Evolutionary conservation across 2,888 invertebrate genomes (phyloP), one percentile per base, ranked within the genome.

Genomic region (Gisinianus flammeolus): DNA sequence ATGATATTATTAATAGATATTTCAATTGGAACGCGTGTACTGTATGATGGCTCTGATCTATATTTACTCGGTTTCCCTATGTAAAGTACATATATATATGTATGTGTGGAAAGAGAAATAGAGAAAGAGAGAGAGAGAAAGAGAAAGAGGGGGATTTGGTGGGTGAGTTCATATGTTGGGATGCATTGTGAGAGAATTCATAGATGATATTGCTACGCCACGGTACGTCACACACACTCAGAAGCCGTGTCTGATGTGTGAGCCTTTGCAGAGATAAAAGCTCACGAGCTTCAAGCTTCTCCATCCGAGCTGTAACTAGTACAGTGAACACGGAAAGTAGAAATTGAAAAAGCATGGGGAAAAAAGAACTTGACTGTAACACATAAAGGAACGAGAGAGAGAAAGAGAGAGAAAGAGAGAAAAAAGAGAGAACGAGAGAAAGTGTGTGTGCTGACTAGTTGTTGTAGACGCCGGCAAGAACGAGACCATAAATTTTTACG

Each of bases 401-500:
- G 68, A n/a, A 3, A 67, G 33, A 56, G n/a, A 35, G 44, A 24
- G 68, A 68, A 30, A 68, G 44, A 67, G 64, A 24, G 35, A n/a
- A 68, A 68, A 26, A 26, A 26, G 64, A n/a, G 24, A 22, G 67
- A 67, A 67, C 22, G 30, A 5, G 30, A n/a, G 19, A 67, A 30
- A 67, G 26, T 22, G 52, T 12, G n/a, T 58, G n/a, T 26, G 28
- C 28, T 66, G 4, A 19, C 19, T 30, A 19, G 66, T 64, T 64
- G 24, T 64, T 64, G 64, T 28, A 66, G 66, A 66, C 24, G 58
- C 58, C 58, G 58, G 58, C 19, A 12, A 44, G 69, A 52, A 26
- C 24, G 33, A 54, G 5, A 72, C 72, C 72, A 72, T 72, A 56
- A 72, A 72, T 72, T 72, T 72, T 72, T 72, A 72, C 35, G 72